Evolutionary conservation across 2,797 vertebrate genomes (phyloP), one percentile per base, ranked within the genome.

Genomic region (Uromys caudimaculatus): DNA sequence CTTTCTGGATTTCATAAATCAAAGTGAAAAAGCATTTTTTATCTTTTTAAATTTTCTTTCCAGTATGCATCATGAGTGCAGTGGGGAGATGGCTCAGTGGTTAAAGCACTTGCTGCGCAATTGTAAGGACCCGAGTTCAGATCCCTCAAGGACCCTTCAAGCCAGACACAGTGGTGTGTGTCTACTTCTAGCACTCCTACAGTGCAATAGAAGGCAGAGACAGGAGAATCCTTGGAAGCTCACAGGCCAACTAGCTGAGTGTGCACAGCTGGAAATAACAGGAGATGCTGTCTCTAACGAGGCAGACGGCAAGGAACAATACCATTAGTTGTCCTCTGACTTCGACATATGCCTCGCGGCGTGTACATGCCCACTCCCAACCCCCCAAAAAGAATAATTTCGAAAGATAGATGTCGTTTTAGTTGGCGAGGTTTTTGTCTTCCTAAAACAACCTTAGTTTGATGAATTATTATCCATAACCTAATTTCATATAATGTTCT

Each of bases 381-480:
- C 5, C 58, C 9, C 1, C 7, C 4, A 44, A 29, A 21, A 44
- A 97, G 84, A 97, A 97, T 95, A 97, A 98, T 98, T 98, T 97
- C 97, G 94, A 95, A 98, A 98, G 97, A 96, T 94, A 97, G 97
- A 38, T 86, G 95, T 98, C 94, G 62, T 96, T 94, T 96, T 95
- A 97, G 90, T 94, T 90, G 91, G 71, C 44, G 95, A 64, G 2
- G 16, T 27, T 87, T 88, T 75, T 58, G 23, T 88, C 94, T 93
- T 95, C 97, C 69, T 94, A 88, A 76, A 97, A 89, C 91, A 94
- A 93, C 29, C 76, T 93, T 97, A 93, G 95, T 93, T 90, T 60
- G 97, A 84, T 97, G 90, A 94, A 98, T 98, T 95, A 97, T 97
- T 97, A 95, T 94, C 96, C 94, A 95, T 97, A 91, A 97, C 94